These are phyloP conservation scores for Cordilura impudica DNA, from an alignment of 2,888 invertebrate species.

Conservation along the genomic window DNA sequence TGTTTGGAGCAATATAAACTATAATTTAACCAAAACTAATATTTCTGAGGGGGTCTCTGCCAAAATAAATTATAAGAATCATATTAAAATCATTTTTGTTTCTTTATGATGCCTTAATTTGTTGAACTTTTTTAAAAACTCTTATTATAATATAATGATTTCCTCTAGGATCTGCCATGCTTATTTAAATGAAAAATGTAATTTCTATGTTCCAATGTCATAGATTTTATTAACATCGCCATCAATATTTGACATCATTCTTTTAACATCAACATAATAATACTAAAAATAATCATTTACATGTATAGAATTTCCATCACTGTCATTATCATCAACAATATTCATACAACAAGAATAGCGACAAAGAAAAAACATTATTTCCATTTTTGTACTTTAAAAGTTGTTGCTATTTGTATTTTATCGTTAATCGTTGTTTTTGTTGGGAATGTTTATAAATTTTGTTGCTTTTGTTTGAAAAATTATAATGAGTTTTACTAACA, in stretches of 20 bases:
- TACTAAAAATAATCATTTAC: too few species aligned
- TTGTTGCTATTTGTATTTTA: slow-evolving; percentile 25
- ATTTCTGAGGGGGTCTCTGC: too few species aligned
- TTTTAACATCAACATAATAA: background rate
- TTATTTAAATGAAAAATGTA: background rate
- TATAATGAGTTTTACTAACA: slow-evolving; percentile 40
- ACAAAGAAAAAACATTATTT: slow-evolving; percentile 21
- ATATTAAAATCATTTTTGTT: background rate
- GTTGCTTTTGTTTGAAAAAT: slow-evolving; percentile 5
- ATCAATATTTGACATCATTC: background rate
- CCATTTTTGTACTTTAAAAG: slow-evolving; percentile 17
- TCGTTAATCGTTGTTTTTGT: slow-evolving; percentile 42
- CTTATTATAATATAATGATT: slow-evolving; percentile 35
- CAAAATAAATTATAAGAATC: too few species aligned
- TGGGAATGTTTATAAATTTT: background rate
- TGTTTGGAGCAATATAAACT: too few species aligned
- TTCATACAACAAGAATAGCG: background rate
- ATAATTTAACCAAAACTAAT: too few species aligned
- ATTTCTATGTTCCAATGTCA: background rate
- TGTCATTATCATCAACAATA: background rate
- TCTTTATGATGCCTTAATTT: slow-evolving; percentile 28
- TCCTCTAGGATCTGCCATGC: background rate
- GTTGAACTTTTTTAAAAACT: slow-evolving; percentile 27
- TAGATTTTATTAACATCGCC: slow-evolving; percentile 27
- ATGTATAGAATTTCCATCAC: background rate